Base-by-base conservation (phyloP, 2,888 invertebrate genomes). In the Drosophila anceps region DNA sequence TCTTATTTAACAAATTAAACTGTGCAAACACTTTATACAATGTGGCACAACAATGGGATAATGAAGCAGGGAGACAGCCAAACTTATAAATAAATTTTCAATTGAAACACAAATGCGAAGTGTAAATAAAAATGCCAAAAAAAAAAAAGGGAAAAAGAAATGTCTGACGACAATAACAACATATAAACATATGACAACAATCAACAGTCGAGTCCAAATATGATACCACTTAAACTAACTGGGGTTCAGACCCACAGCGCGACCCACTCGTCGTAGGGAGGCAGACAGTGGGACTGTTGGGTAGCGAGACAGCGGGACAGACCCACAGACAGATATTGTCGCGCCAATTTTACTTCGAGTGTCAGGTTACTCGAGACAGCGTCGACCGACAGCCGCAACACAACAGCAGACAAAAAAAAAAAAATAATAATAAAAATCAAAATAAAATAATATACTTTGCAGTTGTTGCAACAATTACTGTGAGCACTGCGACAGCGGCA, bases 1-100 rank as follows among this genome's bases (percentile, higher is more conserved):
- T 83, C 76, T 68, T 62, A 86, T 79, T 83, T 62, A 81, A 78
- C 86, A 83, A 88, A 82, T 82, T 82, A 69, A 88, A 73, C 50
- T 58, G 58, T 57, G 51, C 72, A 60, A 67, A 71, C 76, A 67
- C 59, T 58, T 51, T 57, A 78, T 70, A 69, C 62, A 63, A 64
- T 57, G 35, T 12, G 33, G 15, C 39, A 62, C 66, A 74, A 64
- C 41, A 64, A 54, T 46, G 27, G 27, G 61, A 65, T 41, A 73
- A 55, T 73, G 58, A 61, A 27, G 37, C 10, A 24, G 41, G 37
- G n/a, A 8, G n/a, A 15, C 10, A 29, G 53, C 41, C 6, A n/a
- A 33, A 51, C 48, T 58, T 74, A 61, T 50, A 74, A 66, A 67
- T 69, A 68, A 69, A 53, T 39, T 51, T 63, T 53, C 69, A 79